Conservation (phyloP, 2,113 vertebrate genomes). For the Talpa occidentalis region DNA sequence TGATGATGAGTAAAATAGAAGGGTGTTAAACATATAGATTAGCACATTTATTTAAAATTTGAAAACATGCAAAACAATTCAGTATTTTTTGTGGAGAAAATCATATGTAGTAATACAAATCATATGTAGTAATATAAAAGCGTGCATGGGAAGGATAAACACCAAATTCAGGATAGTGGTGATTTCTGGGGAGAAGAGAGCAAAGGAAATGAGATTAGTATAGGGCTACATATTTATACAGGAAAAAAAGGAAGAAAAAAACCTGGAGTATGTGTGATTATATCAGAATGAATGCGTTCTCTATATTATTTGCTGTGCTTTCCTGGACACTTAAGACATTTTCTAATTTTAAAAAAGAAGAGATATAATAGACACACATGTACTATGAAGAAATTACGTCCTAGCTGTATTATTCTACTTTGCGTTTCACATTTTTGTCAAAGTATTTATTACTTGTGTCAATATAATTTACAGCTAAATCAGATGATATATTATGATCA, state of each 20-base stretch:
- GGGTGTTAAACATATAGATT: not conserved
- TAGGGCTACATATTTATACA: not conserved
- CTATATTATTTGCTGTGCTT: not conserved
- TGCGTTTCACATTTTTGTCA: conserved; percentile 36
- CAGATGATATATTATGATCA: not conserved
- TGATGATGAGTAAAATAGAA: not conserved
- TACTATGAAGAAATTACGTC: not conserved
- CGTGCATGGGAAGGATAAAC: not conserved
- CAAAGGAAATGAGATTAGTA: not conserved
- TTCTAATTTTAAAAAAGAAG: not conserved
- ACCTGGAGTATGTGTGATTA: not conserved
- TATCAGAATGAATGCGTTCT: not conserved
- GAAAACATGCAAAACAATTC: not conserved
- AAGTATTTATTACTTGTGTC: conserved; percentile 10
- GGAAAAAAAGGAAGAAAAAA: not conserved
- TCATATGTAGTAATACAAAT: not conserved
- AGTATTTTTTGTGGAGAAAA: not conserved
- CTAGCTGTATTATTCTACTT: not conserved
- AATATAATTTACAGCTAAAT: conserved; percentile 30
- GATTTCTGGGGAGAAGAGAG: not conserved
- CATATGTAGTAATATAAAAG: not conserved
- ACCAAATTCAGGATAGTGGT: not conserved
- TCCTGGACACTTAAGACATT: not conserved
- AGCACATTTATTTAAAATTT: conserved; percentile 46
- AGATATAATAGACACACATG: not conserved